Conservation (phyloP, 2,113 vertebrate genomes). For the Tyrannus savana region DNA sequence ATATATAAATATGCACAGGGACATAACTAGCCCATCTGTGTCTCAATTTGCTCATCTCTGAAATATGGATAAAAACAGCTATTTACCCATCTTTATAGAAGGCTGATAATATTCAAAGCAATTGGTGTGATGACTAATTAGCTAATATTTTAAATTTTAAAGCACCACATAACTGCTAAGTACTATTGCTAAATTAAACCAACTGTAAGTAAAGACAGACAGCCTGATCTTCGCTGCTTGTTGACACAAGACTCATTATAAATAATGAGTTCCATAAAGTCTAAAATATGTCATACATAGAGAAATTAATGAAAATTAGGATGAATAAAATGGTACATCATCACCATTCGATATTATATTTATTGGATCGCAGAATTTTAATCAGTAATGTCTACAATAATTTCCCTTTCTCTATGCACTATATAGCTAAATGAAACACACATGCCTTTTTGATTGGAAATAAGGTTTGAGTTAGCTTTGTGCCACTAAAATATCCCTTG, state of each 20-base stretch:
- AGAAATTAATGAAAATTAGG: conserved; percentile 45
- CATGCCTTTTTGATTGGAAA: neutral
- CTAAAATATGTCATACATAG: neutral
- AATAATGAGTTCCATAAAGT: conserved; percentile 49
- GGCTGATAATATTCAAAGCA: conserved; percentile 47
- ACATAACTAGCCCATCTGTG: neutral
- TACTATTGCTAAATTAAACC: conserved; percentile 54
- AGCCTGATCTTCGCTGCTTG: conserved; percentile 1
- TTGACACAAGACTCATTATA: conserved; percentile 53
- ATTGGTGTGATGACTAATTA: conserved; percentile 47
- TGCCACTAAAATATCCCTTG: neutral
- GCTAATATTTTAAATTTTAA: conserved; percentile 57
- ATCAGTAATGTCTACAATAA: conserved; percentile 37
- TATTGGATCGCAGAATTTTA: conserved; percentile 38
- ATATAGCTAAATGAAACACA: conserved; percentile 1
- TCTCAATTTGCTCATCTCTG: neutral
- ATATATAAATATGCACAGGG: neutral
- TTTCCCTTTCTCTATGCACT: conserved; percentile 20
- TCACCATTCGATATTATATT: conserved; percentile 23
- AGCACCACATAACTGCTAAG: conserved; percentile 42
- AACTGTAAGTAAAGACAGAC: conserved; percentile 42
- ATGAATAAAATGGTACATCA: neutral
- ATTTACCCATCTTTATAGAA: conserved; percentile 40
- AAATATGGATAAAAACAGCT: conserved; percentile 10
- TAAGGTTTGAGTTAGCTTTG: neutral